Conservation (phyloP, 2,797 vertebrate species). For the Pangasius macronema region DNA sequence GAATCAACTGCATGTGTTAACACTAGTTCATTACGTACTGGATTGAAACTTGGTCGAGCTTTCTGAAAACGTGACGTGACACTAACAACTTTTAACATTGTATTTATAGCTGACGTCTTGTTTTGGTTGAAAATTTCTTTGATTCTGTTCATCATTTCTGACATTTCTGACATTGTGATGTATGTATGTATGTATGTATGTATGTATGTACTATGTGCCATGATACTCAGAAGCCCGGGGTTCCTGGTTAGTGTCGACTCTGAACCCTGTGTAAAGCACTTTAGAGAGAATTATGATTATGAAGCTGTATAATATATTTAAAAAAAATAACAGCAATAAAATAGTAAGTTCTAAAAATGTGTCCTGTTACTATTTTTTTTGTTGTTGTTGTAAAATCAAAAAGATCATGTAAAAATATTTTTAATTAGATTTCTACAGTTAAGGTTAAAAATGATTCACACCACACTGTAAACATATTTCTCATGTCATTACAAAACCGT, state of each 20-base stretch:
- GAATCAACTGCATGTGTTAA: background rate
- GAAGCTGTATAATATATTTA: slow-evolving; percentile 14
- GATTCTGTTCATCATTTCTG: background rate
- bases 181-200: slow-evolving; percentile 28
- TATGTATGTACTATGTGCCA: slow-evolving; percentile 64
- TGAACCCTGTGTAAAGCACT: slow-evolving; percentile 67
- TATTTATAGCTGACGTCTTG: background rate
- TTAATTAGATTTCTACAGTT: background rate
- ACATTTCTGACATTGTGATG: background rate
- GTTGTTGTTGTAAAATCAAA: background rate
- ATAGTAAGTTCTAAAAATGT: slow-evolving; percentile 15
- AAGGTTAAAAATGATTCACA: background rate
- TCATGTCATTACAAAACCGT: background rate
- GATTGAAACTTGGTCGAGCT: background rate
- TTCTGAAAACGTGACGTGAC: background rate
- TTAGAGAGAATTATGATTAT: slow-evolving; percentile 56
- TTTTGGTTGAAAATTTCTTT: slow-evolving; percentile 6
- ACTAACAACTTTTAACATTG: background rate
- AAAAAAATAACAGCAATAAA: slow-evolving; percentile 71
- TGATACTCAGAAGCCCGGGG: slow-evolving; percentile 47
- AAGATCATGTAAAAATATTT: background rate
- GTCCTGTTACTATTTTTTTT: background rate
- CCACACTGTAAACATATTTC: background rate
- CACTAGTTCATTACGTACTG: background rate
- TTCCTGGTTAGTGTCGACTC: slow-evolving; percentile 56